These are phyloP conservation scores for Zaprionus davidi DNA, from an alignment of 1,140 invertebrate species.

Conservation along the genomic window DNA sequence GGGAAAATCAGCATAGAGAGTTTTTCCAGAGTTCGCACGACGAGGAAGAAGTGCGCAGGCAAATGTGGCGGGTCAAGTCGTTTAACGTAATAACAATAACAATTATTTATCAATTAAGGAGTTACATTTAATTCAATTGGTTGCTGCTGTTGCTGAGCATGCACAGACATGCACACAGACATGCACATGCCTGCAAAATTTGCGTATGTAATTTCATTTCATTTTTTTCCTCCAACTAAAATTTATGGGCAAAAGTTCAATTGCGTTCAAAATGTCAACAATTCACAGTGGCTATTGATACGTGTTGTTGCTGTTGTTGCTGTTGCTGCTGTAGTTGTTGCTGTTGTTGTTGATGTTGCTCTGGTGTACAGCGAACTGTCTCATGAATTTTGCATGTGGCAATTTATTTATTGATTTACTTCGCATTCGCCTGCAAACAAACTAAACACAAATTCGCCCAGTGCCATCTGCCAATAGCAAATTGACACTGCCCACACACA, in stretches of 20 bases:
- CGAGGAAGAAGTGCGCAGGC: background rate
- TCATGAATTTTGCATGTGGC: slow-evolving; percentile 77
- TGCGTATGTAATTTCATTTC: slow-evolving; percentile 5
- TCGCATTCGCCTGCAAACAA: slow-evolving; percentile 35
- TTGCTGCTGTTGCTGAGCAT: background rate
- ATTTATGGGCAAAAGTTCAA: slow-evolving; percentile 78
- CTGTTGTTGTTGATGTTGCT: slow-evolving; percentile 42
- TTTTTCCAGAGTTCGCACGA: background rate
- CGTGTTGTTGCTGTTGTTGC: slow-evolving; percentile 18
- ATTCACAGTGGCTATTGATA: slow-evolving; percentile 54
- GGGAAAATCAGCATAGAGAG: background rate
- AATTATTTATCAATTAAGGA: slow-evolving; percentile 79
- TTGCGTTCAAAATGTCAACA: slow-evolving; percentile 80
- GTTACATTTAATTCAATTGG: slow-evolving; percentile 67
- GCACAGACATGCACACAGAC: slow-evolving; percentile 4
- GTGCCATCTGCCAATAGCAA: slow-evolving; percentile 33
- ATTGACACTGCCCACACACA: slow-evolving; percentile 23
- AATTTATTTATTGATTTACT: slow-evolving; percentile 83
- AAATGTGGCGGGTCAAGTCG: slow-evolving; percentile 37
- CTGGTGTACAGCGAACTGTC: slow-evolving; percentile 49
- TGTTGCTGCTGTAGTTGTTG: slow-evolving; percentile 5
- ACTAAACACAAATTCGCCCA: slow-evolving; percentile 36
- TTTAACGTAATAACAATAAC: slow-evolving; percentile 66
- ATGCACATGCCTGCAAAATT: background rate
- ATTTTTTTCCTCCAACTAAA: slow-evolving; percentile 24